Base-by-base conservation (phyloP, 1,140 invertebrate genomes). In the Hylyphantes graminicola region DNA sequence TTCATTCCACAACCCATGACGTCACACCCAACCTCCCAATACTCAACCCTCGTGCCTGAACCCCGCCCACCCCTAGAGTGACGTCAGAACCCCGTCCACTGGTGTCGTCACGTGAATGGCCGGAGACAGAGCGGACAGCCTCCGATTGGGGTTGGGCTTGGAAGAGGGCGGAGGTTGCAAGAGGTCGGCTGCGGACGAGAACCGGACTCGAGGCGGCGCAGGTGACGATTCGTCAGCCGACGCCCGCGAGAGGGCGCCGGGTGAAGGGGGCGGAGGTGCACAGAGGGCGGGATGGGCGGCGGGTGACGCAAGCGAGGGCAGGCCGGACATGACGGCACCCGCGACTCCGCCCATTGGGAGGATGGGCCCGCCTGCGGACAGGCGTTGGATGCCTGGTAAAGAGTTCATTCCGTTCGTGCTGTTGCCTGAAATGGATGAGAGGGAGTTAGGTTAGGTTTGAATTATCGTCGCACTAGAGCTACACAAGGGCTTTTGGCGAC, bases 101-200 rank as follows among this genome's bases (percentile, higher is more conserved):
- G 80, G 80, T 15, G 80, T 82, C 15, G 80, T 82, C 5, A 82
- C 80, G 13, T 82, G 80, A 17, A 82, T 82, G 59, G 80, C 70
- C 13, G 68, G 80, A 2, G 80, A 74, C 7, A 73, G 61, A 67
- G 77, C 55, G 54, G 78, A 81, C 19, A 68, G 73, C 73, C 78
- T 35, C 19, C 78, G 55, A 21, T 68, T 81, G 78, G 78, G 78
- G 55, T 67, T 67, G 53, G 70, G 70, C 67, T 67, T 72, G 63
- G 78, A 81, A 57, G 51, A 63, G 9, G 78, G 68, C 7, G 78
- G 78, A 13, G 67, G 78, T 15, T 72, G 78, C 8, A 81, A 50
- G 8, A 72, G 55, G 55, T 72, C 78, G 13, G 78, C 78, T 6
- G 77, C 77, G 19, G 78, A 81, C 12, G 78, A 72, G 65, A 81